A percentile compares a stretch with the other conserved stretches of the same genome.
Evolutionary conservation across 1,140 invertebrate species (phyloP).

Genomic region (Tenebrio molitor): DNA sequence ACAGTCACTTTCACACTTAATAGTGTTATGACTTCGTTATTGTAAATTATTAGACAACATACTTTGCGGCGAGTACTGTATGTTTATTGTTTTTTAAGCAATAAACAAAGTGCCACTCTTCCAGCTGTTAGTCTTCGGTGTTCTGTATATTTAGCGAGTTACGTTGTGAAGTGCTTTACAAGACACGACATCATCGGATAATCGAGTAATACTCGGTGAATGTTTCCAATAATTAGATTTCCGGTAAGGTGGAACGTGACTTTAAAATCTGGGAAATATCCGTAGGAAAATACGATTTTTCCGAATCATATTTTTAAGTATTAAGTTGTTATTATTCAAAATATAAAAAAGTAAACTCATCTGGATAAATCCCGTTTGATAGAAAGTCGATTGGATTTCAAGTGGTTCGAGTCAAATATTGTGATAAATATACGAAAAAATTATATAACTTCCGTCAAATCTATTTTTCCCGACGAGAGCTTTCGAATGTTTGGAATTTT

Average conservation of each 20-base stretch:
- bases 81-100: too few species aligned
- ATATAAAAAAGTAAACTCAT: slow-evolving; percentile 3
- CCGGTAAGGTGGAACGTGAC: not conserved
- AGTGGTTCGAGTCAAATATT: not conserved
- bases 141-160: slow-evolving; percentile 1
- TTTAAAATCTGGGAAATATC: not conserved
- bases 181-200: slow-evolving; percentile 22
- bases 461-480: not conserved
- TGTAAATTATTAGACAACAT: too few species aligned
- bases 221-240: slow-evolving; percentile 23
- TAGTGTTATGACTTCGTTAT: too few species aligned
- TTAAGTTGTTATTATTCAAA: not conserved
- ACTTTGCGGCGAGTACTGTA: too few species aligned
- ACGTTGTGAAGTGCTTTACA: slow-evolving; percentile 10
- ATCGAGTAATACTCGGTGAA: slow-evolving; percentile 11
- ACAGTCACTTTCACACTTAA: too few species aligned
- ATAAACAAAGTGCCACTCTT: not conserved
- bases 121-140: not conserved
- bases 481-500: not conserved
- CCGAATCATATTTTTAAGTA: slow-evolving; percentile 11
- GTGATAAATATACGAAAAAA: not conserved
- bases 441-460: not conserved
- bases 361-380: slow-evolving; percentile 9
- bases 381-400: not conserved
- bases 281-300: not conserved